Evolutionary conservation across 2,888 invertebrate species (phyloP).

Genomic region (Augochlorella aurata): DNA sequence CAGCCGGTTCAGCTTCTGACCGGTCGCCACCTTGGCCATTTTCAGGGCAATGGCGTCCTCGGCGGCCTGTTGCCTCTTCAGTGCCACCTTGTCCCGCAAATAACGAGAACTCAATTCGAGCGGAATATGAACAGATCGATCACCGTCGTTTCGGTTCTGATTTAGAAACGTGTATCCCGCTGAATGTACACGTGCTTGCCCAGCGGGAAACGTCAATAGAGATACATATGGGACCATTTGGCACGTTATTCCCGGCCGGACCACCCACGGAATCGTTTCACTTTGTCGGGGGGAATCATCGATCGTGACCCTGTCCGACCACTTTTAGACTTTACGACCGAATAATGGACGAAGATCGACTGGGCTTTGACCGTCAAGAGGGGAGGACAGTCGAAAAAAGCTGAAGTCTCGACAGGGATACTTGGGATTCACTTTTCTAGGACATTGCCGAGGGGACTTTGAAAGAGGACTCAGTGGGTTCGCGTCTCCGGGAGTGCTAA

Average conservation of each 20-base stretch:
- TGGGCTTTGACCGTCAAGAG: neutral
- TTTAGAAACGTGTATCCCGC: constrained; percentile 68
- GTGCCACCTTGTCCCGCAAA: constrained; percentile 88
- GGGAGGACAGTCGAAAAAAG: neutral
- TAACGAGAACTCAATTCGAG: neutral
- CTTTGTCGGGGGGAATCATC: constrained; percentile 31
- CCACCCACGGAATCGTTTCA: constrained; percentile 70
- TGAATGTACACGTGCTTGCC: constrained; percentile 66
- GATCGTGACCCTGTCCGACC: constrained; percentile 26
- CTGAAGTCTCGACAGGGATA: neutral
- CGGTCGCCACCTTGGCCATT: constrained; percentile 92
- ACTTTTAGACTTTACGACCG: constrained; percentile 29
- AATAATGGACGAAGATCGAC: neutral
- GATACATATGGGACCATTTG: constrained; percentile 72
- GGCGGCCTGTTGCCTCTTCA: constrained; percentile 98
- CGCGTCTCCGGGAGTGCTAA: too few relatives aligned
- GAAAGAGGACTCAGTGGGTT: too few relatives aligned
- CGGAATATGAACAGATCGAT: neutral
- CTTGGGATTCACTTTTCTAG: too few relatives aligned
- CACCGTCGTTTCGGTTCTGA: constrained; percentile 28
- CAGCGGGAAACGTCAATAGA: constrained; percentile 64
- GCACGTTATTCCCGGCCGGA: constrained; percentile 70
- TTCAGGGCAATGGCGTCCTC: constrained; percentile 98
- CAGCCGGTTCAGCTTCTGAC: constrained; percentile 87
- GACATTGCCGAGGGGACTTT: too few relatives aligned